Percentiles rank a stretch among this genome's conserved stretches.
Conservation (phyloP, 2,888 invertebrate species). For the Calameuta filiformis region DNA sequence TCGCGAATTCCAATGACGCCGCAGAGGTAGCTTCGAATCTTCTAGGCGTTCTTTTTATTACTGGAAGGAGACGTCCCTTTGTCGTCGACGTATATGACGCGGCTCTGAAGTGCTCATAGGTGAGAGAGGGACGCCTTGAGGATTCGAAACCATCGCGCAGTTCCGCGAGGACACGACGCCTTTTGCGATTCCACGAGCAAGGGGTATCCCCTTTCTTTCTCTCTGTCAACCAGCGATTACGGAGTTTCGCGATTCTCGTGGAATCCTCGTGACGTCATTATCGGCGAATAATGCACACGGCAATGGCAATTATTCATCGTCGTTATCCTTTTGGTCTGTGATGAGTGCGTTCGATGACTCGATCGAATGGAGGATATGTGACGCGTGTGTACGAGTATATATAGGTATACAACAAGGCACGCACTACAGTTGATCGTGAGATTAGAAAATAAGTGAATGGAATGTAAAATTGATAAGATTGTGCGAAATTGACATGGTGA, state of each 20-base stretch:
- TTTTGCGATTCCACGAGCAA: not conserved
- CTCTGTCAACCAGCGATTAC: too few species aligned
- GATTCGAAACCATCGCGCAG: not conserved
- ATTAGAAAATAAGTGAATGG: not conserved
- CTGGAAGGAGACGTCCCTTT: not conserved
- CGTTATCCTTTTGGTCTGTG: not conserved
- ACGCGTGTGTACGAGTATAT: not conserved
- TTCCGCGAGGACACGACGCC: not conserved
- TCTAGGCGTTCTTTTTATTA: not conserved
- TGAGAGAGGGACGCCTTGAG: not conserved
- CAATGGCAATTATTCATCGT: not conserved
- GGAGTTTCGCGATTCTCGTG: not conserved
- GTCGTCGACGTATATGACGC: not conserved
- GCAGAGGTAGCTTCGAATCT: not conserved
- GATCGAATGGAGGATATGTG: too few species aligned
- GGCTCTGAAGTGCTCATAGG: not conserved
- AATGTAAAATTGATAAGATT: not conserved
- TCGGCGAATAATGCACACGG: not conserved
- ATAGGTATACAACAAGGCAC: not conserved
- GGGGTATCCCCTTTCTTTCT: not conserved
- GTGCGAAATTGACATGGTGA: constrained; percentile 4
- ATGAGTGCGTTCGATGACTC: not conserved
- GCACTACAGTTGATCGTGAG: not conserved
- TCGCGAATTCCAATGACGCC: not conserved
- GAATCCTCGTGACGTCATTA: not conserved